Evolutionary conservation across 2,113 vertebrate genomes (phyloP).

Genomic region (Catharus minimus): DNA sequence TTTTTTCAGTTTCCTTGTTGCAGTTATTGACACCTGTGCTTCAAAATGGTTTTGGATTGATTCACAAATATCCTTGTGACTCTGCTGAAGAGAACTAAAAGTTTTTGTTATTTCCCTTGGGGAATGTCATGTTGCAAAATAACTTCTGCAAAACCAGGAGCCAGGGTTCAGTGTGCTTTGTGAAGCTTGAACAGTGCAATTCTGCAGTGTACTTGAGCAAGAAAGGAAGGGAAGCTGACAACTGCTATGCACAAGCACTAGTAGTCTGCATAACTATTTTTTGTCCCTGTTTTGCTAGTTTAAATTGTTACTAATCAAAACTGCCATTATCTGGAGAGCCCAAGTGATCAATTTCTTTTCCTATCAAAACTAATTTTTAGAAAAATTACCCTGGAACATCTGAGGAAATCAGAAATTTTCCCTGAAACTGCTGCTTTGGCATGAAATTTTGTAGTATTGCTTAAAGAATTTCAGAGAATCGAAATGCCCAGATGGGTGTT

Average conservation of each 20-base stretch:
- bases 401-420: not conserved
- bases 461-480: not conserved
- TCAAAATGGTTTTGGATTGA: not conserved
- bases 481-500: not conserved
- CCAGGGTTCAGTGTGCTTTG: not conserved
- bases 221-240: not conserved
- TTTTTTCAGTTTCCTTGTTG: not conserved
- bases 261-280: not conserved
- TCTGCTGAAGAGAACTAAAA: slow-evolving; percentile 20
- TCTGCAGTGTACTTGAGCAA: not conserved
- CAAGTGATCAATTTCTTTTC: not conserved
- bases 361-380: not conserved
- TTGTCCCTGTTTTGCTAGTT: not conserved
- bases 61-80: slow-evolving; percentile 1
- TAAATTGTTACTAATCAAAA: not conserved
- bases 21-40: not conserved
- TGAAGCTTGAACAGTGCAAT: not conserved
- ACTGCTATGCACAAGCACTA: not conserved
- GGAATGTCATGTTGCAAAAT: not conserved
- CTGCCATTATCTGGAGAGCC: not conserved
- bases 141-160: not conserved
- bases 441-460: not conserved
- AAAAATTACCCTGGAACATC: not conserved
- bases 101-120: not conserved
- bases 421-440: not conserved